These are phyloP conservation scores for Eucidaris tribuloides DNA, from an alignment of 35 echinoderm and acorn worm genomes.

Conservation along the genomic window DNA sequence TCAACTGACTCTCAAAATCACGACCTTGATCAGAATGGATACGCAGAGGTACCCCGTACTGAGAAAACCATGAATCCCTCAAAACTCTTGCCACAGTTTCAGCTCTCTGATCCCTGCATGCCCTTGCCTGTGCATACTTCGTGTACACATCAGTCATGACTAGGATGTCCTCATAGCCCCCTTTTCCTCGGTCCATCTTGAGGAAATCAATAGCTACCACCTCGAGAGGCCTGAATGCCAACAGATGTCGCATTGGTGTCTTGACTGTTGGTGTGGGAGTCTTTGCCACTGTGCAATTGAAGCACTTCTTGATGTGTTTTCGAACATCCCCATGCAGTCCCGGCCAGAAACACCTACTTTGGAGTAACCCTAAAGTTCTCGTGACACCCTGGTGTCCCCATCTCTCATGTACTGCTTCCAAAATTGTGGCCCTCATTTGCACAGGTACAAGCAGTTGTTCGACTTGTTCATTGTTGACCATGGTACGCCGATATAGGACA, in stretches of 20 bases:
- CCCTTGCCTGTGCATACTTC: not conserved
- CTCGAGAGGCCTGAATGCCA: conserved; percentile 46
- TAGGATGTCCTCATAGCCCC: not conserved
- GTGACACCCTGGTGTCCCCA: conserved; percentile 11
- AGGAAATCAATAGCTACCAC: conserved; percentile 5
- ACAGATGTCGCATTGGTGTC: conserved; percentile 11
- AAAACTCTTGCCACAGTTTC: not conserved
- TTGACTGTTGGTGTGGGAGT: conserved; percentile 4
- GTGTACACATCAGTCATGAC: not conserved
- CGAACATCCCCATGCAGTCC: conserved; percentile 32
- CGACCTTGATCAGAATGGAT: conserved; percentile 53
- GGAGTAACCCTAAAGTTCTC: not conserved
- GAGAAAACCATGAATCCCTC: conserved; percentile 36
- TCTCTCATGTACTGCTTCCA: conserved; percentile 30
- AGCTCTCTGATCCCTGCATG: not conserved
- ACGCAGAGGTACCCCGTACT: conserved; percentile 25
- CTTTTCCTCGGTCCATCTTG: not conserved
- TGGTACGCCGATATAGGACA: not conserved
- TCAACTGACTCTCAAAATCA: conserved; percentile 34
- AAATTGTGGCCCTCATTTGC: not conserved
- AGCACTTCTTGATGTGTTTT: conserved; percentile 29
- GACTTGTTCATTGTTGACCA: not conserved
- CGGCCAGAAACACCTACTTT: conserved; percentile 54
- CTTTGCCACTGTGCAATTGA: conserved; percentile 37
- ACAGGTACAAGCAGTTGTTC: not conserved